phyloP scores from a whole-genome alignment of 2,888 invertebrate species.

The Lasioglossum marginatum region DNA sequence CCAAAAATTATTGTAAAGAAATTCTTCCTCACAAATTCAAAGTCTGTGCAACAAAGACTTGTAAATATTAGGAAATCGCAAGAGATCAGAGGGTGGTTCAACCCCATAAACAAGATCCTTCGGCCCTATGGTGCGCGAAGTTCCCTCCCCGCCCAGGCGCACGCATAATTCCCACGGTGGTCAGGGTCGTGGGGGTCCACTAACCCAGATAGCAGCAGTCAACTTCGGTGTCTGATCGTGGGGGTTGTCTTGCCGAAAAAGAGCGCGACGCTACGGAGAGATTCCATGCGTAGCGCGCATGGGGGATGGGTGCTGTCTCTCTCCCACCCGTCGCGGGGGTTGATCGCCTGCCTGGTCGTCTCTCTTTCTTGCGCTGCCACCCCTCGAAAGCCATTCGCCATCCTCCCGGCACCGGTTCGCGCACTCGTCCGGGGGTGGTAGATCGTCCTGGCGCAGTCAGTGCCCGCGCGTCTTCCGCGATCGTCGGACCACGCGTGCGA shows the following conservation, averaged over 20 bases:
- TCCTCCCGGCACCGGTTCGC: conserved; percentile 68
- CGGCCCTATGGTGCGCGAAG: too few relatives aligned
- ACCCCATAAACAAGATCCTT: background rate
- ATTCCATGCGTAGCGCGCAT: conserved; percentile 55
- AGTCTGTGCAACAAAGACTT: too few relatives aligned
- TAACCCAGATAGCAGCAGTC: conserved; percentile 69
- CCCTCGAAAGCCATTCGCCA: conserved; percentile 72
- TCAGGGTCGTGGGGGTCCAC: conserved; percentile 63
- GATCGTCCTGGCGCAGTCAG: conserved; percentile 79
- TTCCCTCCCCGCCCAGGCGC: background rate
- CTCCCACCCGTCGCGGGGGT: background rate
- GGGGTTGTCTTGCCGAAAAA: conserved; percentile 41
- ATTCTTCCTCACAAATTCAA: too few relatives aligned
- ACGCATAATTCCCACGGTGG: conserved; percentile 44
- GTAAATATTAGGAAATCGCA: too few relatives aligned
- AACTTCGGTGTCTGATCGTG: conserved; percentile 46
- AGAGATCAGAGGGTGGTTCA: too few relatives aligned
- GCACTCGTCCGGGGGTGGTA: conserved; percentile 75
- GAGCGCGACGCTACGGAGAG: conserved; percentile 10
- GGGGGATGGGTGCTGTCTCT: conserved; percentile 20
- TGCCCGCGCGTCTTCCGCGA: conserved; percentile 84
- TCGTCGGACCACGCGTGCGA: conserved; percentile 80
- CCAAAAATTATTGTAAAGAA: too few relatives aligned
- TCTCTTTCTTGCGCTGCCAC: conserved; percentile 47
- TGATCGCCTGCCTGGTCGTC: conserved; percentile 26